Percentiles rank a stretch among this genome's conserved stretches.
phyloP scores from a whole-genome alignment of 2,888 invertebrate genomes.

The Diloba caeruleocephala region DNA sequence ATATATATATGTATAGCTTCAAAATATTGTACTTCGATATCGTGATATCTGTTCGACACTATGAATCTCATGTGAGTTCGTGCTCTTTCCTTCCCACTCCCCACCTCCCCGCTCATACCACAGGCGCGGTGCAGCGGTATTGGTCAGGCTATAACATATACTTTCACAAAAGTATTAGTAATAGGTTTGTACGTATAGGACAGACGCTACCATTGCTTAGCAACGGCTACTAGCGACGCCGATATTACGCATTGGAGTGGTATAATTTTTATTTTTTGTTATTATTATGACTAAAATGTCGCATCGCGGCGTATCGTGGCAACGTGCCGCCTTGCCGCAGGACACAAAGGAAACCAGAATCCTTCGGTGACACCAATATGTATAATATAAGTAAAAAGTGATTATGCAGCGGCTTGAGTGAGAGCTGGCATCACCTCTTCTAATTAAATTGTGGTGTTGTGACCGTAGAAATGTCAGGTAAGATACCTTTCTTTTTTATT shows the following conservation, averaged over 20 bases:
- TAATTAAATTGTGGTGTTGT: constrained; percentile 17
- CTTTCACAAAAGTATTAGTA: too few species aligned
- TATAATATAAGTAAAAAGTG: neutral
- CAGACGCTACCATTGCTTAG: constrained; percentile 62
- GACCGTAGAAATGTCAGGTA: constrained; percentile 46
- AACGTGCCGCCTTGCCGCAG: constrained; percentile 62
- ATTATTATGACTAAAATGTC: constrained; percentile 75
- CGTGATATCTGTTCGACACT: too few species aligned
- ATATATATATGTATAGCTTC: too few species aligned
- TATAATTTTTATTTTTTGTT: constrained; percentile 70
- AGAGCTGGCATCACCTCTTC: neutral
- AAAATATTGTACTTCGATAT: too few species aligned
- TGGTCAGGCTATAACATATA: too few species aligned
- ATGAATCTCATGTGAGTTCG: too few species aligned
- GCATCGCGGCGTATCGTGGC: constrained; percentile 81
- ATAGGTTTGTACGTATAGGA: too few species aligned
- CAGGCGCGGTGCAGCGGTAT: too few species aligned
- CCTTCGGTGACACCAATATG: constrained; percentile 42
- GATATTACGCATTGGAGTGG: constrained; percentile 61
- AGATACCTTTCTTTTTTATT: too few species aligned
- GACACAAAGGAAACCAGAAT: constrained; percentile 56
- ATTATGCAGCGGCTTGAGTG: constrained; percentile 8
- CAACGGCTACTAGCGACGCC: constrained; percentile 62
- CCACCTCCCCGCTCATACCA: too few species aligned
- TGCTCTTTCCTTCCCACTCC: too few species aligned